These are phyloP conservation scores for Nymphalis urticae DNA, from an alignment of 2,888 invertebrate genomes.

Conservation along the genomic window DNA sequence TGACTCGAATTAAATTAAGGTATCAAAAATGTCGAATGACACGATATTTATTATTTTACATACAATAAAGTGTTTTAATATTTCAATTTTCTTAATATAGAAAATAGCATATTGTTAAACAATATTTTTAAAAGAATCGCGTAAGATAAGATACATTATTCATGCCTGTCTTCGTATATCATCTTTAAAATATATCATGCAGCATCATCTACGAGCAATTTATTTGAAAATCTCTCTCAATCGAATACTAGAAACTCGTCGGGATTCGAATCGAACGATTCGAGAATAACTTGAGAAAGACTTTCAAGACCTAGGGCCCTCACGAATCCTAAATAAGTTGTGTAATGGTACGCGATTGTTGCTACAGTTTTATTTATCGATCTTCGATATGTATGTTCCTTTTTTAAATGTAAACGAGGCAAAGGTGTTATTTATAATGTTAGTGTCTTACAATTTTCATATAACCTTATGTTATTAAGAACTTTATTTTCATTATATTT, in stretches of 20 bases:
- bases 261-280: constrained; percentile 6
- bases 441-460: neutral
- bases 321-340: constrained; percentile 53
- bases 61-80: too few species aligned
- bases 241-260: neutral
- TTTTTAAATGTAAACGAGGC: neutral
- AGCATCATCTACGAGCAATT: too few species aligned
- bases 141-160: too few species aligned
- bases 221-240: too few species aligned
- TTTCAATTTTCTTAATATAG: too few species aligned
- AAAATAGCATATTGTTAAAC: neutral
- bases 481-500: neutral
- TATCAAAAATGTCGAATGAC: constrained; percentile 15
- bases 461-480: neutral
- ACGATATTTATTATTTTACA: neutral
- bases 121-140: too few species aligned
- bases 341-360: constrained; percentile 41
- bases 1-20: constrained; percentile 7
- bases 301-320: constrained; percentile 25
- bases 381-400: constrained; percentile 15
- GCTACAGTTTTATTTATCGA: constrained; percentile 16
- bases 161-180: too few species aligned
- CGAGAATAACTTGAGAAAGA: constrained; percentile 1
- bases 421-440: neutral
- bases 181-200: too few species aligned